phyloP scores from a whole-genome alignment of 1,140 invertebrate genomes.

The Eurytemora carolleeae region DNA sequence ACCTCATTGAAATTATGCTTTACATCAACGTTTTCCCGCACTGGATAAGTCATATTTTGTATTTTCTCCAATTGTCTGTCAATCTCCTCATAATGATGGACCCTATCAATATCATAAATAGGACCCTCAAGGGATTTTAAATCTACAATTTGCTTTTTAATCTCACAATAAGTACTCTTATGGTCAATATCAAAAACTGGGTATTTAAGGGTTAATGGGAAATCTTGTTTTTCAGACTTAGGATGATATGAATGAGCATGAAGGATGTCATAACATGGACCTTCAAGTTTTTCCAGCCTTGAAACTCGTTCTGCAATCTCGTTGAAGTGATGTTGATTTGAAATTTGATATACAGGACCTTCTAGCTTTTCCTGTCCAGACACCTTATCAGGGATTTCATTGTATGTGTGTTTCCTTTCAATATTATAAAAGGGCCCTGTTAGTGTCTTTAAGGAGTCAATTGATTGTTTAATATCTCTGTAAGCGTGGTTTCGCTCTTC shows the following conservation, averaged over 20 bases:
- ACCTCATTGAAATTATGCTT: background rate
- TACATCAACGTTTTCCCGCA: constrained; percentile 1
- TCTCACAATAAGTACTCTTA: background rate
- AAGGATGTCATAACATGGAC: background rate
- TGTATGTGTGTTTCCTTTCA: background rate
- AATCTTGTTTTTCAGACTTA: background rate
- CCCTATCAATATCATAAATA: constrained; percentile 4
- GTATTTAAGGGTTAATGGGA: background rate
- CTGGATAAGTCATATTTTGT: background rate
- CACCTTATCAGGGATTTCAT: constrained; percentile 7
- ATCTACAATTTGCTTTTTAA: constrained; percentile 5
- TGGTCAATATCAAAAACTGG: background rate
- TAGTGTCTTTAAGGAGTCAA: background rate
- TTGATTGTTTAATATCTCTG: background rate
- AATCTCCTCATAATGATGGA: constrained; percentile 11
- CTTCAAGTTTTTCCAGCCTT: background rate
- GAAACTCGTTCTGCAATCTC: constrained; percentile 1
- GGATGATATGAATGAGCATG: background rate
- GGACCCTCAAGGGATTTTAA: background rate
- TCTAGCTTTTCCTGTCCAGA: background rate
- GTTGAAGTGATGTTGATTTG: constrained; percentile 4
- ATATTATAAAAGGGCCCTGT: background rate
- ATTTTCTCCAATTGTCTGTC: constrained; percentile 1
- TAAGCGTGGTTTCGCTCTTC: background rate
- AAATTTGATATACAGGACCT: constrained; percentile 5